These are phyloP conservation scores for Alloscopus bannaensis DNA, from an alignment of 2,888 invertebrate genomes.

Conservation along the genomic window DNA sequence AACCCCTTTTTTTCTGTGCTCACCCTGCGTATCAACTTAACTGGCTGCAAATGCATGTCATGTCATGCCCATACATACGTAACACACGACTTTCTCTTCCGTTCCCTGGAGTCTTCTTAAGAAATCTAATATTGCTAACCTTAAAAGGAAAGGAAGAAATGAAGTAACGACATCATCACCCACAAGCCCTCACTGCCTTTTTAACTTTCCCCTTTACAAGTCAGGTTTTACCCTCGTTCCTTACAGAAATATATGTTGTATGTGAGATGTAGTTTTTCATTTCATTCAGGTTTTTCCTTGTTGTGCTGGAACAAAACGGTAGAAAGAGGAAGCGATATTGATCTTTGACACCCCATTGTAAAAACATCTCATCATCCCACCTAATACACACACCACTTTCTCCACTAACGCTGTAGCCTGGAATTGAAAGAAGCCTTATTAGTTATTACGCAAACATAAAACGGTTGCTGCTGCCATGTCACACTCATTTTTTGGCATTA, in stretches of 20 bases:
- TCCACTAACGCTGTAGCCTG: slow-evolving; percentile 22
- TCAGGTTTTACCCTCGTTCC: background rate
- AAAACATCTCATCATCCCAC: slow-evolving; percentile 67
- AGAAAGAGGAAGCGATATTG: slow-evolving; percentile 65
- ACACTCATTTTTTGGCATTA: slow-evolving; percentile 21
- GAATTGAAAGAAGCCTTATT: slow-evolving; percentile 1
- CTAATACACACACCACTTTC: slow-evolving; percentile 41
- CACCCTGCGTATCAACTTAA: slow-evolving; percentile 23
- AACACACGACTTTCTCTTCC: background rate
- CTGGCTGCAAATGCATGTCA: slow-evolving; percentile 43
- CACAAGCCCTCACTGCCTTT: slow-evolving; percentile 13
- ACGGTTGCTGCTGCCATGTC: no score
- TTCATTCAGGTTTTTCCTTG: slow-evolving; percentile 43
- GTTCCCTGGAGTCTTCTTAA: slow-evolving; percentile 54
- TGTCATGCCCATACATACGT: slow-evolving; percentile 21
- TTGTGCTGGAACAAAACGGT: slow-evolving; percentile 40
- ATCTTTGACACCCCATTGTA: slow-evolving; percentile 72
- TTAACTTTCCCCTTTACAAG: background rate
- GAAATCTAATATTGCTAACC: slow-evolving; percentile 57
- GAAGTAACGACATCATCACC: slow-evolving; percentile 45
- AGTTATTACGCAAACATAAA: no score
- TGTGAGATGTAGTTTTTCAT: slow-evolving; percentile 5
- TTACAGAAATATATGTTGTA: no score
- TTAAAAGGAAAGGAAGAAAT: slow-evolving; percentile 32
- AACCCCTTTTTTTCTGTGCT: slow-evolving; percentile 26